Percentiles rank a stretch among this genome's conserved stretches.
These are phyloP conservation scores for Pyrochroa serraticornis DNA, from an alignment of 2,888 invertebrate genomes.

Conservation along the genomic window DNA sequence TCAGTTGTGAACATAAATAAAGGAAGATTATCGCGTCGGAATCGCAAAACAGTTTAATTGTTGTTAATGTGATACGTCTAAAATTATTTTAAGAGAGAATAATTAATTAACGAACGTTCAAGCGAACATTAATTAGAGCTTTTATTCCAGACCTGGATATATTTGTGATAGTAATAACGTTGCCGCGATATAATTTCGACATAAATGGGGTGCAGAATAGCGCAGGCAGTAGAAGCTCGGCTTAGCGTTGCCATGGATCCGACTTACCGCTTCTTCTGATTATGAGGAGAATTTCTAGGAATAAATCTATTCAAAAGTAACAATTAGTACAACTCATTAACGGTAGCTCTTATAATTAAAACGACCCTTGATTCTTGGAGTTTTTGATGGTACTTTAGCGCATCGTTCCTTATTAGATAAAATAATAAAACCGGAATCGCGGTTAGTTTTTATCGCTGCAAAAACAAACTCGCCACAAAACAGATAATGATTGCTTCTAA, in stretches of 20 bases:
- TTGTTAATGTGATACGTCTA: constrained; percentile 10
- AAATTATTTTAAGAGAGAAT: constrained; percentile 11
- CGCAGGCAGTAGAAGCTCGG: constrained; percentile 35
- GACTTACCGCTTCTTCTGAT: constrained; percentile 36
- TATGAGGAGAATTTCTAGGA: constrained; percentile 25
- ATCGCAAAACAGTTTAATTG: constrained; percentile 7
- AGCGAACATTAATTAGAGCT: constrained; percentile 21
- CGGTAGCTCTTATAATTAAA: not conserved
- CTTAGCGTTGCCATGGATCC: constrained; percentile 41
- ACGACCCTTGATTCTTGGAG: too few relatives aligned
- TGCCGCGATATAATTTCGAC: constrained; percentile 37
- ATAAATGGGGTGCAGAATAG: constrained; percentile 40
- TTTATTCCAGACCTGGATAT: constrained; percentile 17
- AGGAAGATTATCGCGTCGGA: constrained; percentile 5
- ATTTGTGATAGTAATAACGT: constrained; percentile 22
- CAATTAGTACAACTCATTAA: constrained; percentile 20
- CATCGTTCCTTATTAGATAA: constrained; percentile 11
- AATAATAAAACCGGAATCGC: constrained; percentile 19
- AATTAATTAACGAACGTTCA: constrained; percentile 15
- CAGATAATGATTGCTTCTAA: constrained; percentile 8
- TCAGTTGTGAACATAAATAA: constrained; percentile 9
- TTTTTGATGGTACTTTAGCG: not conserved
- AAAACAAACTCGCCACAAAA: constrained; percentile 21
- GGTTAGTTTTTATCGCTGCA: constrained; percentile 20
- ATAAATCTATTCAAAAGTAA: constrained; percentile 27